Base-by-base conservation (phyloP, 1,140 invertebrate genomes). In the Battus philenor region DNA sequence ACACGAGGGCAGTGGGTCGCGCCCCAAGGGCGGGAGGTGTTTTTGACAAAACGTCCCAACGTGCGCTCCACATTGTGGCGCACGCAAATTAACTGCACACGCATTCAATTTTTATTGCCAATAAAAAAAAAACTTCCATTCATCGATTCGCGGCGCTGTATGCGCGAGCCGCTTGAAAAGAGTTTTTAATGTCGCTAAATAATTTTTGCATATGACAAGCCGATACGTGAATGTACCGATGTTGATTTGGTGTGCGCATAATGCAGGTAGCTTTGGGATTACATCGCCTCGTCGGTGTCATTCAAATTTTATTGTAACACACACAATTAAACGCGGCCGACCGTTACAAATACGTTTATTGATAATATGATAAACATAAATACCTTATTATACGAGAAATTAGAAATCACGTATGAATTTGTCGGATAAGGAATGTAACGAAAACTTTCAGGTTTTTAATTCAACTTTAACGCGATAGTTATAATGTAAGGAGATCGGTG, bases 181-280 rank as follows among this genome's bases (percentile, higher is more conserved):
- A 69, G 68, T 54, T 78, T 80, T 78, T 73, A 78, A 81, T 69
- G 59, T 56, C 56, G 53, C 68, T 77, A 78, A 81, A 80, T 73
- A 69, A 84, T 84, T 84, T 84, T 80, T 81, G 74, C 80, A 84
- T 84, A 81, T 84, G 80, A 57, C 54, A 59, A 50, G 30, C 54
- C 44, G 47, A 46, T 50, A 44, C 43, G 43, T 26, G 32, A 56
- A 45, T 47, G 31, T 20, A 12, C 44, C 49, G 43, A 69, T 73
- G 68, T 51, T 62, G 52, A 74, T 74, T 68, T 57, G 2, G 51
- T 58, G 60, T 78, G 69, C 77, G 68, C 65, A 54, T 9, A 62
- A 77, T 53, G 62, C 75, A 79, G 69, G 73, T 76, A 73, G 59
- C 47, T 50, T 69, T 54, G 51, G 44, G 47, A 63, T 73, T 69